These are phyloP conservation scores for Petrocephalus schoutedeni DNA, from an alignment of 2,797 vertebrate species.

Conservation along the genomic window DNA sequence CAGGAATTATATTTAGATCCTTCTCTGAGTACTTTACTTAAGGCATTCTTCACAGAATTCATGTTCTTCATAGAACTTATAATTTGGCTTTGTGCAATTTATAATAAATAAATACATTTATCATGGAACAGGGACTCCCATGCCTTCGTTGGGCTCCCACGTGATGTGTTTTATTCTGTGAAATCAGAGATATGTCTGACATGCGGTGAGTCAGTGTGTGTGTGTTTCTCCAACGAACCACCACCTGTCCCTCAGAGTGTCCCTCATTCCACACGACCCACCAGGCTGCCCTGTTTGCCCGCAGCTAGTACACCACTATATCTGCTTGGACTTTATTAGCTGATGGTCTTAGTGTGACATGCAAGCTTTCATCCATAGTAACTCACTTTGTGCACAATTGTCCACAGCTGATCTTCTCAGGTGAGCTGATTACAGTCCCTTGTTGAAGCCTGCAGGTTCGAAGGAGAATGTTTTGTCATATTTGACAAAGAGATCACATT, in stretches of 20 bases:
- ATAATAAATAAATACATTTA: no score
- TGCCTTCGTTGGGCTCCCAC: not conserved
- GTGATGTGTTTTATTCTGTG: not conserved
- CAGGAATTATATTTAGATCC: not conserved
- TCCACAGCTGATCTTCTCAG: not conserved
- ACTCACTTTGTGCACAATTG: not conserved
- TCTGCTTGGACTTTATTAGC: not conserved
- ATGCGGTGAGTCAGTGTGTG: not conserved
- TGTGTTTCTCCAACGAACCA: not conserved
- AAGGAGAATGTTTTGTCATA: not conserved
- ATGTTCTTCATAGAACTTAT: not conserved
- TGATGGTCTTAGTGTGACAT: not conserved
- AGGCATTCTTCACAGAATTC: not conserved
- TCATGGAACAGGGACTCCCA: not conserved
- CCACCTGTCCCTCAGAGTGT: not conserved
- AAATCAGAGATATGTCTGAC: not conserved
- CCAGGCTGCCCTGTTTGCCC: not conserved
- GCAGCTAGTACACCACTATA: not conserved
- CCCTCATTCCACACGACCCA: not conserved
- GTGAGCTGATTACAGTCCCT: not conserved
- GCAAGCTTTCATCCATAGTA: not conserved
- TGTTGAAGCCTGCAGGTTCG: not conserved
- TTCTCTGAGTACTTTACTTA: not conserved
- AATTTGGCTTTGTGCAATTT: not conserved
- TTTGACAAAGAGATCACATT: not conserved